These are phyloP conservation scores for Lochmaea crataegi DNA, from an alignment of 2,888 invertebrate species.

Conservation along the genomic window DNA sequence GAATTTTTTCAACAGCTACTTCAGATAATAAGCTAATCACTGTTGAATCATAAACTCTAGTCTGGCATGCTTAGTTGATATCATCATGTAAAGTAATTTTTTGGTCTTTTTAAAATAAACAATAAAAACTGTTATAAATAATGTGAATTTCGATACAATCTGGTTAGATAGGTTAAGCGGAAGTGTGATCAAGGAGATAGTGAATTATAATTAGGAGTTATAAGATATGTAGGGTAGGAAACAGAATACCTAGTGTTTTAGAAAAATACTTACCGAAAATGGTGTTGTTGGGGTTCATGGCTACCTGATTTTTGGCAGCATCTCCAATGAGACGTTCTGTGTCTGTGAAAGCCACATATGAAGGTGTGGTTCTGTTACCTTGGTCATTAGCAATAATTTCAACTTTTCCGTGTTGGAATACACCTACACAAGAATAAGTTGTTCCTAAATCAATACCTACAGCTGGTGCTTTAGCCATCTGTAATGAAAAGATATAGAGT, in stretches of 20 bases:
- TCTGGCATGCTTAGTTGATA: constrained; percentile 24
- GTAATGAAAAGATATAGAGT: constrained; percentile 24
- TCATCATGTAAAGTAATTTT: constrained; percentile 13
- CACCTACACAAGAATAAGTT: constrained; percentile 94
- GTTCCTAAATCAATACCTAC: constrained; percentile 97
- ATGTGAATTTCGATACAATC: too few species aligned
- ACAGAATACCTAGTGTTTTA: too few species aligned
- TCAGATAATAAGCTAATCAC: constrained; percentile 34
- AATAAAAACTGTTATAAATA: too few species aligned
- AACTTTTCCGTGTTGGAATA: constrained; percentile 92
- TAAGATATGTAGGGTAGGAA: too few species aligned
- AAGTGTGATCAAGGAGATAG: too few species aligned
- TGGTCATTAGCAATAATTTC: constrained; percentile 93
- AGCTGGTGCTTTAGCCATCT: constrained; percentile 79
- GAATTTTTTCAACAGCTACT: background rate
- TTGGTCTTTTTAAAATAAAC: too few species aligned
- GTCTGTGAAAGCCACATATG: constrained; percentile 87
- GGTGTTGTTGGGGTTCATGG: constrained; percentile 90
- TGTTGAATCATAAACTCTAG: constrained; percentile 33
- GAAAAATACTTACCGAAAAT: constrained; percentile 77
- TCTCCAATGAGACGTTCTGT: constrained; percentile 86
- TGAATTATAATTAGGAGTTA: too few species aligned
- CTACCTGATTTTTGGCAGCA: constrained; percentile 86
- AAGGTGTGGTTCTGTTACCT: constrained; percentile 89
- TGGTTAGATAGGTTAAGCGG: too few species aligned